Evolutionary conservation across 2,113 vertebrate species (phyloP).

Genomic region (Passer domesticus): DNA sequence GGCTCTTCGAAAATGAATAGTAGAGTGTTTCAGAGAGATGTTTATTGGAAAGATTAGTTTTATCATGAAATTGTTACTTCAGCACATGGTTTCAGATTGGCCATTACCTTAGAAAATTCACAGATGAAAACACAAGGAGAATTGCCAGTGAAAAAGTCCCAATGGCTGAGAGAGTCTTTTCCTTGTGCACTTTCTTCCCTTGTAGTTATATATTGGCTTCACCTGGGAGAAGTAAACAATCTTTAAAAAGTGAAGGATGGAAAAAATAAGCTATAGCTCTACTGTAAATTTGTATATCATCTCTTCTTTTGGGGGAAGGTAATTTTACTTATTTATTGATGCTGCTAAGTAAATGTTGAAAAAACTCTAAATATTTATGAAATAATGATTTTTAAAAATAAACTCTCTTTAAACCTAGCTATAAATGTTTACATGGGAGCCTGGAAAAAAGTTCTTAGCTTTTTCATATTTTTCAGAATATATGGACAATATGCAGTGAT

Average conservation of each 20-base stretch:
- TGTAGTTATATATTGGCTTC: not conserved
- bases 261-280: not conserved
- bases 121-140: not conserved
- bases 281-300: not conserved
- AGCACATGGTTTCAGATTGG: slow-evolving; percentile 6
- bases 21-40: slow-evolving; percentile 1
- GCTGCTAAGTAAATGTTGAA: not conserved
- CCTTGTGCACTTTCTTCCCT: not conserved
- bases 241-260: not conserved
- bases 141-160: not conserved
- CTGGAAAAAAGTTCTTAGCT: not conserved
- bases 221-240: not conserved
- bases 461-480: not conserved
- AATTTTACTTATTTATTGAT: not conserved
- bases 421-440: not conserved
- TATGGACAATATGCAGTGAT: not conserved
- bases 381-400: not conserved
- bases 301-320: not conserved
- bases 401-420: not conserved
- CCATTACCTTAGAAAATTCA: slow-evolving; percentile 24
- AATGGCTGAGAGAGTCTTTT: not conserved
- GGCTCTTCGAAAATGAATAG: slow-evolving; percentile 45
- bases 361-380: not conserved
- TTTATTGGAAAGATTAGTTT: slow-evolving; percentile 48
- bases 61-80: slow-evolving; percentile 42